A percentile compares a stretch with the other conserved stretches of the same genome.
phyloP scores from a whole-genome alignment of 2,113 vertebrate genomes.

The Mionectes macconnelli region DNA sequence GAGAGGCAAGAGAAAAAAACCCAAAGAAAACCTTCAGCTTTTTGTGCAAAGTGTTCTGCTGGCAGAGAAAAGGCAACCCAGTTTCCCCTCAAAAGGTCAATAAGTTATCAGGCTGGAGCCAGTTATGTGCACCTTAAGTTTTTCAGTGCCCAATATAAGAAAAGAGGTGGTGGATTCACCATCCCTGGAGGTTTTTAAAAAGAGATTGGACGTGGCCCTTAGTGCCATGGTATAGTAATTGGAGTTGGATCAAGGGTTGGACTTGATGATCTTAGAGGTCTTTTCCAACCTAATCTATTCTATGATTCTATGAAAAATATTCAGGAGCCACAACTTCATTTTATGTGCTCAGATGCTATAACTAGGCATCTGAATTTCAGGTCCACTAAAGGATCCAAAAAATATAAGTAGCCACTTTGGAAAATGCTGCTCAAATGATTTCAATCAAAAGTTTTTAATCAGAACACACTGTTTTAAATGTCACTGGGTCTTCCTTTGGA shows the following conservation, averaged over 20 bases:
- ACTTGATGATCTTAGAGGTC: too few relatives aligned
- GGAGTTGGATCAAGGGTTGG: too few relatives aligned
- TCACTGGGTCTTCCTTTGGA: not conserved
- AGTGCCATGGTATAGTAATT: too few relatives aligned
- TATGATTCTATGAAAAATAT: too few relatives aligned
- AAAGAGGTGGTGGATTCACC: too few relatives aligned
- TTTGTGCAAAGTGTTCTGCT: not conserved
- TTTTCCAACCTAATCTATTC: too few relatives aligned
- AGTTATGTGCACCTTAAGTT: fast-evolving
- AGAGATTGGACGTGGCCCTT: too few relatives aligned
- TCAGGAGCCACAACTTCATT: not conserved
- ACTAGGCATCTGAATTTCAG: not conserved
- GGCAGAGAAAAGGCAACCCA: not conserved
- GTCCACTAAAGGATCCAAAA: not conserved
- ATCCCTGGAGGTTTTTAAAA: too few relatives aligned
- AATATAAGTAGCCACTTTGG: not conserved
- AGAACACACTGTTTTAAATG: not conserved
- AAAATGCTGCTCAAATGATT: fast-evolving
- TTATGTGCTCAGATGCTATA: not conserved
- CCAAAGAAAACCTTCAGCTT: not conserved
- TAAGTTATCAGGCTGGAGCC: not conserved
- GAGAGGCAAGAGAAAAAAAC: not conserved
- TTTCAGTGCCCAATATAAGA: not conserved
- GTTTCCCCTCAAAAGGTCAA: not conserved
- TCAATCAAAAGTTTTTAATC: not conserved